These are phyloP conservation scores for Euproctis similis DNA, from an alignment of 2,888 invertebrate genomes.

Conservation along the genomic window DNA sequence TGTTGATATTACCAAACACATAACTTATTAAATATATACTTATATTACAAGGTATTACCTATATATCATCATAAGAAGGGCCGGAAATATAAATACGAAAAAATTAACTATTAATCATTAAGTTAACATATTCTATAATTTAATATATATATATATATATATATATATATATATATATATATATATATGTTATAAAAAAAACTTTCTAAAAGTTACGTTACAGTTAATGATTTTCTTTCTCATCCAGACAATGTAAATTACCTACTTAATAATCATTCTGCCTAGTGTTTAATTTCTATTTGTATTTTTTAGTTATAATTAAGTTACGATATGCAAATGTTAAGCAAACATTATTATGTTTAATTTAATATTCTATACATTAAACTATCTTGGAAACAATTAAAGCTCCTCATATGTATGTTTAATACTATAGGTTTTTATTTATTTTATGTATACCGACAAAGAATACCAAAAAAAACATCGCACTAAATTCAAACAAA, in stretches of 20 bases:
- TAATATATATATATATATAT: neutral
- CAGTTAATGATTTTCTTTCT: constrained; percentile 6
- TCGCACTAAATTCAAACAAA: neutral
- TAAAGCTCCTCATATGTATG: too few species aligned
- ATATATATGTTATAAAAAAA: too few species aligned
- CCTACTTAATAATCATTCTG: constrained; percentile 3
- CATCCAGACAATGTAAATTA: constrained; percentile 3
- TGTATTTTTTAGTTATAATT: constrained; percentile 7
- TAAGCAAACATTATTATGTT: constrained; percentile 7
- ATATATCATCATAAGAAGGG: too few species aligned
- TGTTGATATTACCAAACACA: neutral
- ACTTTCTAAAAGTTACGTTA: constrained; percentile 4
- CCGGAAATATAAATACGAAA: constrained; percentile 1
- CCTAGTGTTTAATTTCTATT: constrained; percentile 8
- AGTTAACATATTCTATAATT: neutral
- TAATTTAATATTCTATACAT: constrained; percentile 4
- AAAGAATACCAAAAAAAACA: neutral
- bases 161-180: too few species aligned
- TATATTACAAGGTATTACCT: too few species aligned
- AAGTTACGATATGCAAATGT: constrained; percentile 9
- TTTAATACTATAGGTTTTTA: too few species aligned
- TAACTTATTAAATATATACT: neutral
- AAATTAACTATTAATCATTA: constrained; percentile 1
- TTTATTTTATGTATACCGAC: too few species aligned
- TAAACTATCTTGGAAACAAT: too few species aligned